Evolutionary conservation across 1,140 invertebrate species (phyloP).

Genomic region (Asobara japonica): DNA sequence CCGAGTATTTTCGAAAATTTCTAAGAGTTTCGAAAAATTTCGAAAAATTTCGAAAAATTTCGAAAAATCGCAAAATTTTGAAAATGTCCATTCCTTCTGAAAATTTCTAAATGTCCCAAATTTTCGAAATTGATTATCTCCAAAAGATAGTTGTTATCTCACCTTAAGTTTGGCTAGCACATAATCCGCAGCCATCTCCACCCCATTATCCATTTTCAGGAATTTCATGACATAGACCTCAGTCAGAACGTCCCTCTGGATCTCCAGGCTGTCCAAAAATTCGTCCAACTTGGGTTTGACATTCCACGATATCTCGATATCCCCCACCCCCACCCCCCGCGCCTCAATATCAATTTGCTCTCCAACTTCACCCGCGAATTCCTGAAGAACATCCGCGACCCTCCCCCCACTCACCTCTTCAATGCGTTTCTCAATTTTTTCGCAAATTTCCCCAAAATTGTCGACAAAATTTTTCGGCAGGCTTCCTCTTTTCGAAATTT

Average conservation of each 20-base stretch:
- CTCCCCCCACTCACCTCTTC: background rate
- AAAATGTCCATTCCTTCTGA: too few relatives aligned
- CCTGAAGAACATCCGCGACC: constrained; percentile 25
- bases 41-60: too few relatives aligned
- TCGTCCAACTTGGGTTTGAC: constrained; percentile 29
- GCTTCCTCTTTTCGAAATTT: background rate
- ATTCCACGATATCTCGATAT: constrained; percentile 20
- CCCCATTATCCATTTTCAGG: constrained; percentile 21
- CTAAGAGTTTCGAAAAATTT: too few relatives aligned
- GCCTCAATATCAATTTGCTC: constrained; percentile 24
- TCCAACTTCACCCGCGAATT: constrained; percentile 31
- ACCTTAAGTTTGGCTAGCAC: too few relatives aligned
- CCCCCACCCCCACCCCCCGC: background rate
- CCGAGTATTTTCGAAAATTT: too few relatives aligned
- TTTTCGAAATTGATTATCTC: too few relatives aligned
- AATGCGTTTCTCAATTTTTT: constrained; percentile 4
- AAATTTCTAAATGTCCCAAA: too few relatives aligned
- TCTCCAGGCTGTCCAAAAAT: constrained; percentile 33
- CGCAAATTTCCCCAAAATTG: background rate
- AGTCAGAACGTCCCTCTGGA: constrained; percentile 14
- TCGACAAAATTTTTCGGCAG: background rate
- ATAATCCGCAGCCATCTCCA: constrained; percentile 31
- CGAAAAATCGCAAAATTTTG: too few relatives aligned
- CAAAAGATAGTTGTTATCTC: too few relatives aligned
- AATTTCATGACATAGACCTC: constrained; percentile 21